Percentiles rank a stretch among this genome's conserved stretches.
Evolutionary conservation across 2,888 invertebrate species (phyloP).

Genomic region (Perizoma affinitatum): DNA sequence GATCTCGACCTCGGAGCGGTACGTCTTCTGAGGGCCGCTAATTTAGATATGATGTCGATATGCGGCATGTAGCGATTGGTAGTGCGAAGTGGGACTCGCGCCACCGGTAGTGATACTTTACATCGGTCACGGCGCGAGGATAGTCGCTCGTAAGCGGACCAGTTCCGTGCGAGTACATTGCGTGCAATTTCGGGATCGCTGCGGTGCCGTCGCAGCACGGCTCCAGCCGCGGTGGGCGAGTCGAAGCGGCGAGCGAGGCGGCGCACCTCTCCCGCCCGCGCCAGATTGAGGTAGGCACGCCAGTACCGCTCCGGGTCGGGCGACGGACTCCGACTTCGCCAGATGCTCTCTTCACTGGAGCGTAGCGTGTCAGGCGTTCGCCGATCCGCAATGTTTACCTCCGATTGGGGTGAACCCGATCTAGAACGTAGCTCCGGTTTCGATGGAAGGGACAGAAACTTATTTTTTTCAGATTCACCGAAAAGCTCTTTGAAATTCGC

Average conservation of each 20-base stretch:
- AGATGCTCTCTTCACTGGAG: constrained; percentile 87
- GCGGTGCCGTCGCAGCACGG: constrained; percentile 85
- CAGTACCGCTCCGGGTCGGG: constrained; percentile 89
- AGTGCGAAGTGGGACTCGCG: constrained; percentile 84
- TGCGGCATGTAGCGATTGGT: constrained; percentile 93
- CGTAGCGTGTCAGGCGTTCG: constrained; percentile 80
- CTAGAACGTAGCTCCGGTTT: constrained; percentile 72
- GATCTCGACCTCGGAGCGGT: constrained; percentile 77
- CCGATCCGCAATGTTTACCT: constrained; percentile 72
- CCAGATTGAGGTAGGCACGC: constrained; percentile 87
- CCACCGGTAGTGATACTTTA: constrained; percentile 85
- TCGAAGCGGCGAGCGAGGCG: constrained; percentile 92
- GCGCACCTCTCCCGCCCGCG: constrained; percentile 90
- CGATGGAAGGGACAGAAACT: constrained; percentile 82
- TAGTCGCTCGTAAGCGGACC: constrained; percentile 74
- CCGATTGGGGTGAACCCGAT: constrained; percentile 83
- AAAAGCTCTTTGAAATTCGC: constrained; percentile 92
- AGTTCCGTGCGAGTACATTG: constrained; percentile 79
- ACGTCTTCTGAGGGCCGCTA: constrained; percentile 86
- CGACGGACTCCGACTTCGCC: constrained; percentile 88
- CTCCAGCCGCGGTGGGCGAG: constrained; percentile 82
- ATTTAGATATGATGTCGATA: constrained; percentile 95
- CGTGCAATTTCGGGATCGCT: constrained; percentile 91
- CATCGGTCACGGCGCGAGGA: constrained; percentile 56
- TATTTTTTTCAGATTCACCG: constrained; percentile 87